phyloP scores from a whole-genome alignment of 2,888 invertebrate species.

The Synergus laeviventris region DNA sequence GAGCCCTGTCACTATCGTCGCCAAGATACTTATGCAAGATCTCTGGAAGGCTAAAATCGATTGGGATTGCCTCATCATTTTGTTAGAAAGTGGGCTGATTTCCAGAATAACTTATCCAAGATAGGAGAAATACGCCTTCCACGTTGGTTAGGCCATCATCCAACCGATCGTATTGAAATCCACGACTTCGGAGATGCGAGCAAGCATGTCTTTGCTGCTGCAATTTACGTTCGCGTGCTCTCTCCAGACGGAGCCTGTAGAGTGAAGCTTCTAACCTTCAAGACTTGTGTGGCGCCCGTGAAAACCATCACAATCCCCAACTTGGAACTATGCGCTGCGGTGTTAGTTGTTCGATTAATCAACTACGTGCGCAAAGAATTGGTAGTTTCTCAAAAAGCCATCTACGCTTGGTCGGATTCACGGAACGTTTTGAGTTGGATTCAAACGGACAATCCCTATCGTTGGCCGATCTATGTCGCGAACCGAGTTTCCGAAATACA shows the following conservation, averaged over 20 bases:
- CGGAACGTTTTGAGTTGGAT: not conserved
- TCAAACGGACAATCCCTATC: not conserved
- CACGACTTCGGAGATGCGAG: not conserved
- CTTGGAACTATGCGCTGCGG: not conserved
- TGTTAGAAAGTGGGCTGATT: not conserved
- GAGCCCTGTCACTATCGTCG: not conserved
- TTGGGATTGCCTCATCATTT: not conserved
- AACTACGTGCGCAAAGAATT: not conserved
- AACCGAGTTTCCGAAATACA: no score
- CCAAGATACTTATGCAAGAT: not conserved
- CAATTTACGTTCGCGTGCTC: not conserved
- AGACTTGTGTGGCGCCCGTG: constrained; percentile 7
- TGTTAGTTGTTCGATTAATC: not conserved
- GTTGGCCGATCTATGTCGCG: not conserved
- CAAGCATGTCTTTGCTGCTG: not conserved
- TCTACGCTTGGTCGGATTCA: not conserved
- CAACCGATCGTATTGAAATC: not conserved
- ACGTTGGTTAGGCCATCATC: not conserved
- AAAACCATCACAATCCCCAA: not conserved
- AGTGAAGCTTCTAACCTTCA: not conserved
- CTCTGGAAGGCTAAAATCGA: not conserved
- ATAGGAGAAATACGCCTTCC: not conserved
- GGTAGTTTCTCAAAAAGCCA: not conserved
- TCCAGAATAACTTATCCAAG: not conserved
- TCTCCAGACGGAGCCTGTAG: not conserved